Conservation (phyloP, 2,113 vertebrate genomes). For the Eulemur rufifrons region DNA sequence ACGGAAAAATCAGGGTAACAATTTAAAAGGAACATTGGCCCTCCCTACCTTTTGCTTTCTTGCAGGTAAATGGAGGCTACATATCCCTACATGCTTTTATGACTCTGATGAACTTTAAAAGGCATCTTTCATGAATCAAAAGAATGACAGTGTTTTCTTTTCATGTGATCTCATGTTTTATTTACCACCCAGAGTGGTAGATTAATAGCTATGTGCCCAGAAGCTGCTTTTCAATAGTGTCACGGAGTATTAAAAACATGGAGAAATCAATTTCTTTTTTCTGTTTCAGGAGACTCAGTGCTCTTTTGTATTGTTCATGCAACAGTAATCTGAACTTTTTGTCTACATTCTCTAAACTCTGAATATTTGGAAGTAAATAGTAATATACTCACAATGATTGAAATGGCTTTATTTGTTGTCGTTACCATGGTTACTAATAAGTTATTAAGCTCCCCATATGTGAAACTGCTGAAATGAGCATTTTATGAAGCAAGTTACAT, state of each 20-base stretch:
- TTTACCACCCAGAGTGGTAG: slow-evolving; percentile 36
- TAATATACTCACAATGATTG: neutral
- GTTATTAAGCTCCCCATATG: neutral
- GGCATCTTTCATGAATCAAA: slow-evolving; percentile 8
- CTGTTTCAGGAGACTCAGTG: neutral
- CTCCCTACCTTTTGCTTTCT: slow-evolving; percentile 22
- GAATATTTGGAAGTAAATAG: slow-evolving; percentile 24
- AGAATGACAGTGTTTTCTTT: slow-evolving; percentile 4
- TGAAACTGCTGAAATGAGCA: neutral
- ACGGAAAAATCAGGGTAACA: neutral
- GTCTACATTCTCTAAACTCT: neutral
- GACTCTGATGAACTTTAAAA: slow-evolving; percentile 26
- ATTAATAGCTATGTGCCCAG: slow-evolving; percentile 45
- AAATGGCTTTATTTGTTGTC: slow-evolving; percentile 27
- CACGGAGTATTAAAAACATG: neutral
- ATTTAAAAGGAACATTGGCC: neutral
- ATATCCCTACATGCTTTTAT: neutral
- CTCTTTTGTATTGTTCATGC: neutral
- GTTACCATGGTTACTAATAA: neutral
- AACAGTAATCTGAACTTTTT: slow-evolving; percentile 33
- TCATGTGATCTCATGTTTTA: slow-evolving; percentile 26
- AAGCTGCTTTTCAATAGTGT: slow-evolving; percentile 42
- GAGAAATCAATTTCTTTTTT: slow-evolving; percentile 57
- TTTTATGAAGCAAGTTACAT: neutral
- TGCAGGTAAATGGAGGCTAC: neutral